Percentiles rank a stretch among this genome's conserved stretches.
phyloP scores from a whole-genome alignment of 64 coral and sea anemone species.

The Exaiptasia diaphana region DNA sequence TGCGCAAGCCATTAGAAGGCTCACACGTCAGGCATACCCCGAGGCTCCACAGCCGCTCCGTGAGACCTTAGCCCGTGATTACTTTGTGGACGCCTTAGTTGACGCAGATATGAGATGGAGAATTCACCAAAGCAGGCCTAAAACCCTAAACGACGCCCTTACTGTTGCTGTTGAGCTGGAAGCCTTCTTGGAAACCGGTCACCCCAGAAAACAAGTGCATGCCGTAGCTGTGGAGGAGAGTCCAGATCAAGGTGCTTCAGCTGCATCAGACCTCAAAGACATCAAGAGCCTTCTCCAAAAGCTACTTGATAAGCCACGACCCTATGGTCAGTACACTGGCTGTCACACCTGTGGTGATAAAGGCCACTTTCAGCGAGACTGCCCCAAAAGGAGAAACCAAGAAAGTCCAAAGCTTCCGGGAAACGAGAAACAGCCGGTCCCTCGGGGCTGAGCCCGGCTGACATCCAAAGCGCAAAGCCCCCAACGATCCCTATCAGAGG shows the following conservation, averaged over 20 bases:
- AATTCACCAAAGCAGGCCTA: neutral
- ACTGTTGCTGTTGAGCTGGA: constrained; percentile 7
- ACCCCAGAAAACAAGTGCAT: no score
- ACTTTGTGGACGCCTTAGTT: constrained; percentile 26
- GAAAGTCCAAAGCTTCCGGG: no score
- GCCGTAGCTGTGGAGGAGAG: no score
- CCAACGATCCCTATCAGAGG: neutral
- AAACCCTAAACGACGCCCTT: neutral
- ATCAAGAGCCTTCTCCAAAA: no score
- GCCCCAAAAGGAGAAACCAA: neutral
- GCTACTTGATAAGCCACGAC: no score
- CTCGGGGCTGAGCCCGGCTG: neutral
- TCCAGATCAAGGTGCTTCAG: no score
- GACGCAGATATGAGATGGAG: constrained; percentile 8
- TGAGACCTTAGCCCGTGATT: constrained; percentile 6
- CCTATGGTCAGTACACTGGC: no score
- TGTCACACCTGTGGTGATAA: neutral
- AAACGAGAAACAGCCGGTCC: neutral
- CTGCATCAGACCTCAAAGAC: no score
- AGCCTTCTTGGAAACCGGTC: constrained; percentile 10
- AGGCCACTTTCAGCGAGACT: neutral
- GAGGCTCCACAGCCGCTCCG: neutral
- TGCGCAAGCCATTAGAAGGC: neutral
- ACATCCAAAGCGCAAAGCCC: neutral
- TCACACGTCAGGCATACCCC: constrained; percentile 11